Percentiles rank a stretch among this genome's conserved stretches.
Evolutionary conservation across 2,113 vertebrate genomes (phyloP).

Genomic region (Alectura lathami): DNA sequence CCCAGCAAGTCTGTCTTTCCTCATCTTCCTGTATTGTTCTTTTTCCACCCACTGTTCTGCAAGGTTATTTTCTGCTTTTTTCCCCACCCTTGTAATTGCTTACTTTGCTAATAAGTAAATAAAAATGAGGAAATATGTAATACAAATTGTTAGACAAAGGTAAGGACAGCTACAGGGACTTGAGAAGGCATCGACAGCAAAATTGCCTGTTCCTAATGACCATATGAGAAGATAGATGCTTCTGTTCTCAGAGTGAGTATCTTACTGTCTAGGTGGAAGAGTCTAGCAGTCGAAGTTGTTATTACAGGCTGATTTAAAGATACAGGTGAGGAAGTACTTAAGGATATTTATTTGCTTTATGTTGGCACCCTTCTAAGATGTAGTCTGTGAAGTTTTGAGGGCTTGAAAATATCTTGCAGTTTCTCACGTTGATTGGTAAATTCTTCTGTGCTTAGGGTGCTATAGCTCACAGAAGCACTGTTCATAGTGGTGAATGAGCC

Average conservation of each 20-base stretch:
- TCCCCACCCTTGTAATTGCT: background rate
- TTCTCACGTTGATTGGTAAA: background rate
- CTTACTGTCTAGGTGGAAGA: background rate
- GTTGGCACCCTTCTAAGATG: background rate
- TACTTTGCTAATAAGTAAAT: background rate
- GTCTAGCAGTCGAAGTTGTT: background rate
- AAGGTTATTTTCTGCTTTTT: background rate
- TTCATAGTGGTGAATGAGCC: background rate
- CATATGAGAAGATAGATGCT: background rate
- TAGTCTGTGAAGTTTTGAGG: background rate
- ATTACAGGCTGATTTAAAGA: background rate
- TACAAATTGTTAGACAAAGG: background rate
- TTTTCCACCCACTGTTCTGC: background rate
- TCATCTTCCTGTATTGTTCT: background rate
- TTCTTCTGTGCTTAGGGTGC: background rate
- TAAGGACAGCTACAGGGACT: background rate
- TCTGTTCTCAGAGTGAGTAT: background rate
- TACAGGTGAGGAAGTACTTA: background rate
- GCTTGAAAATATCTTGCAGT: background rate
- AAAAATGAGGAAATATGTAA: background rate
- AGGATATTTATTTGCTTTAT: background rate
- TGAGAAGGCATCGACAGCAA: background rate
- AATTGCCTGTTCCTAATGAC: background rate
- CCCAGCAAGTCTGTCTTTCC: background rate
- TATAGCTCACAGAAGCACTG: background rate